Conservation (phyloP, 1,140 invertebrate genomes). For the Pristionchus pacificus region DNA sequence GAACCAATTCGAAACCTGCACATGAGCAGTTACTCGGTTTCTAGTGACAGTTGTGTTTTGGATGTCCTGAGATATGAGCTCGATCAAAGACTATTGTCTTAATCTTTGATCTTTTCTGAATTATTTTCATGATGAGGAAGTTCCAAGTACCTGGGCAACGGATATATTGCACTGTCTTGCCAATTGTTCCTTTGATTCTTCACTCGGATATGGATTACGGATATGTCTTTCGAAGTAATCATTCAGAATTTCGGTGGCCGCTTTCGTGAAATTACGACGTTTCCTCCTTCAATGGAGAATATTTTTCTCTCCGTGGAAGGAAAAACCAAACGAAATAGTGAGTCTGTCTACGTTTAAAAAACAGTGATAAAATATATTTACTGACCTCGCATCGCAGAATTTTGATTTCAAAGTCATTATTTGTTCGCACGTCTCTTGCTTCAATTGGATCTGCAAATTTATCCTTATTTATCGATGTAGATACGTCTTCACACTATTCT, state of each 20-base stretch:
- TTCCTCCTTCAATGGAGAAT: slow-evolving; percentile 85
- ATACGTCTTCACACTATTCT: too few species aligned
- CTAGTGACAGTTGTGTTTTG: too few species aligned
- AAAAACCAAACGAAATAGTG: too few species aligned
- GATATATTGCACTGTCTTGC: slow-evolving; percentile 98
- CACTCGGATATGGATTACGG: slow-evolving; percentile 97
- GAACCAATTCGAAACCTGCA: slow-evolving; percentile 77
- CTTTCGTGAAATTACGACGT: slow-evolving; percentile 98
- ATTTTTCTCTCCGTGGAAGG: too few species aligned
- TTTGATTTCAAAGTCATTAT: slow-evolving; percentile 91
- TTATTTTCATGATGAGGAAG: too few species aligned
- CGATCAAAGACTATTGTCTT: too few species aligned
- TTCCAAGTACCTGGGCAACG: slow-evolving; percentile 75
- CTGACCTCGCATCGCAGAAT: slow-evolving; percentile 58
- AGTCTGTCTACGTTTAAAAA: not conserved
- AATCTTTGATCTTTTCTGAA: too few species aligned
- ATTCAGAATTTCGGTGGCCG: slow-evolving; percentile 97
- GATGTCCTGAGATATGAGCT: too few species aligned
- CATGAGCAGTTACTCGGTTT: too few species aligned
- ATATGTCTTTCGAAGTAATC: slow-evolving; percentile 99
- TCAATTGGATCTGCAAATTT: slow-evolving; percentile 99
- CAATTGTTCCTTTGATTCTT: slow-evolving; percentile 98
- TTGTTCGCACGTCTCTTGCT: slow-evolving; percentile 99
- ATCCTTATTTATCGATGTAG: slow-evolving; percentile 76
- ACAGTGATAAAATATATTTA: not conserved